Base-by-base conservation (phyloP, 2,888 invertebrate species). In the Druceiella hillmani region DNA sequence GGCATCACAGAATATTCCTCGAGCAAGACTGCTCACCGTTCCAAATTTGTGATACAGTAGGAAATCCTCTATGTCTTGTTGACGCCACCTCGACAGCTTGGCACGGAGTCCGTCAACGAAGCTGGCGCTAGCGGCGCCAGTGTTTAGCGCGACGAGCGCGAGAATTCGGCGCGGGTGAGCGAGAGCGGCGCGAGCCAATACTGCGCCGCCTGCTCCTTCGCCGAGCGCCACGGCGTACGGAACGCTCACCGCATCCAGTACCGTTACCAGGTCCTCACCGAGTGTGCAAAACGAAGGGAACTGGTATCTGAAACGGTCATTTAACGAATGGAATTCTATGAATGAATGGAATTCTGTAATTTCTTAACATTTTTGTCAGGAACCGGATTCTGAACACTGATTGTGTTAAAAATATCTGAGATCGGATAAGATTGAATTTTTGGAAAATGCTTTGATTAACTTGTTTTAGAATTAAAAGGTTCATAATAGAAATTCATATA, bases 41-140 rank as follows among this genome's bases (percentile, higher is more conserved):
- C 91, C 92, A 64, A 91, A 91, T 74, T 90, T 87, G 64, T 92
- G 91, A 59, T 88, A 84, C 53, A 89, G 79, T 48, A 92, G 75
- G 62, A 89, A 91, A 54, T 87, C 84, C 66, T 90, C 90, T 64
- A 91, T 88, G 56, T 83, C 83, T 17, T 85, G 78, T 40, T 88
- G 79, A 54, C 83, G 84, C 87, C 90, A 87, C 53, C 83, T 79
- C 45, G 89, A 85, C 58, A 89, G 81, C 77, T 89, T 81, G 55
- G 82, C 85, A 59, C 86, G 83, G 62, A 92, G 83, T 48, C 86
- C 86, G 57, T 91, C 89, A 55, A 89, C 75, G 40, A 91, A 87
- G 3, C 88, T 86, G 3, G 88, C 87, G 4, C 89, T 85, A 32
- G 88, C 87, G 14, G 83, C 87, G 1, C 91, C 91, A 59, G 87